Evolutionary conservation across 2,888 invertebrate genomes (phyloP).

Genomic region (Ctenicera cuprea): DNA sequence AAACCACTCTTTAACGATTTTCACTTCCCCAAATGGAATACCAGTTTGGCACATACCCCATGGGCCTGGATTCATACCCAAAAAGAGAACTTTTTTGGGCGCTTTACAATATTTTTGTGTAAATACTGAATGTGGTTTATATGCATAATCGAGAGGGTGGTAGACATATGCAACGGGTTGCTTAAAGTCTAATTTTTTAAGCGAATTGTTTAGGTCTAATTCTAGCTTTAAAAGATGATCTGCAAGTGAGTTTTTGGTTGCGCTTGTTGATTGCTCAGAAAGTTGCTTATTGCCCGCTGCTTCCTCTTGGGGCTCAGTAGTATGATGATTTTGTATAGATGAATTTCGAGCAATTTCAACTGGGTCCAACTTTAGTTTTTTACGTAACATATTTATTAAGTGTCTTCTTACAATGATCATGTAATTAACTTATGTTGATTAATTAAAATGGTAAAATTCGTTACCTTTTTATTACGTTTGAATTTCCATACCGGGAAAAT

Average conservation of each 20-base stretch:
- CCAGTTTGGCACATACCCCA: constrained; percentile 98
- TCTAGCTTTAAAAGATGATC: constrained; percentile 63
- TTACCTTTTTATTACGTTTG: neutral
- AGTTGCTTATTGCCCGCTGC: neutral
- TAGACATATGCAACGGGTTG: constrained; percentile 80
- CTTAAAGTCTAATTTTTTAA: constrained; percentile 74
- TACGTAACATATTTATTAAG: constrained; percentile 53
- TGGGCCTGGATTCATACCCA: constrained; percentile 98
- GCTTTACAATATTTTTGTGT: constrained; percentile 81
- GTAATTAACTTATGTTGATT: neutral
- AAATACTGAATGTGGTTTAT: constrained; percentile 84
- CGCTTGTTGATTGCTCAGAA: neutral
- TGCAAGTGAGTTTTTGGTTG: constrained; percentile 42
- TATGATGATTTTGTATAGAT: neutral
- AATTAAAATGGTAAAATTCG: neutral
- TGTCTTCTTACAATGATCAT: neutral
- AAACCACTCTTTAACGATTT: constrained; percentile 85
- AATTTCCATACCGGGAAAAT: neutral
- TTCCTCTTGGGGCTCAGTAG: neutral
- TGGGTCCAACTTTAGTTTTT: constrained; percentile 55
- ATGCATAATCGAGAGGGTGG: constrained; percentile 92
- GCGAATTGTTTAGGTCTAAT: constrained; percentile 71
- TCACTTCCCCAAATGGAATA: constrained; percentile 93
- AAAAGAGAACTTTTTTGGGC: constrained; percentile 84
- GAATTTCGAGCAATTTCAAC: constrained; percentile 11